Percentiles rank a stretch among this genome's conserved stretches.
These are phyloP conservation scores for Hyphantria cunea DNA, from an alignment of 1,140 invertebrate genomes.

Conservation along the genomic window DNA sequence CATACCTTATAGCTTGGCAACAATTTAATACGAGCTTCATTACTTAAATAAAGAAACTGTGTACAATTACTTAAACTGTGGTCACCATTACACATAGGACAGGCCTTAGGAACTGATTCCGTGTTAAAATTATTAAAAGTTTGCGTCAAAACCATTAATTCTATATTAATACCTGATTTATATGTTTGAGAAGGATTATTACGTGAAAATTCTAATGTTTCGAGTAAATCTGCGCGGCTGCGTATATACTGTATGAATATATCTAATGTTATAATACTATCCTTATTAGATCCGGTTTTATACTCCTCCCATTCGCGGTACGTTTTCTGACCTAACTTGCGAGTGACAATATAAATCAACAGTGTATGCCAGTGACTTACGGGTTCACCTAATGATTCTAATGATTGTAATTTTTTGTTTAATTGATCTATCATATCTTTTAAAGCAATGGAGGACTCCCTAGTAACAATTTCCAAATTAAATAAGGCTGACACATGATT, in stretches of 20 bases:
- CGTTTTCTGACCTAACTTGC: constrained; percentile 36
- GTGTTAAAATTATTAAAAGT: constrained; percentile 12
- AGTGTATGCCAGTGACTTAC: constrained; percentile 7
- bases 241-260: constrained; percentile 26
- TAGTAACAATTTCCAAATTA: background rate
- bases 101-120: constrained; percentile 10
- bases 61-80: constrained; percentile 32
- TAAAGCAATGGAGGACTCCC: constrained; percentile 4
- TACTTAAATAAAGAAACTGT: constrained; percentile 33
- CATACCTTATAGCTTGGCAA: constrained; percentile 37
- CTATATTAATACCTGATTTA: constrained; percentile 13
- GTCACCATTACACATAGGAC: constrained; percentile 36
- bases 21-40: constrained; percentile 22
- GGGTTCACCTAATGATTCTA: constrained; percentile 13
- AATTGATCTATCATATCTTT: background rate
- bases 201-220: constrained; percentile 32
- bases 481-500: constrained; percentile 3
- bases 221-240: constrained; percentile 30
- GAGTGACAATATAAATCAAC: constrained; percentile 9
- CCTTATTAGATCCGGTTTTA: constrained; percentile 21
- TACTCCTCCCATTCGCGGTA: constrained; percentile 37
- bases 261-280: constrained; percentile 17
- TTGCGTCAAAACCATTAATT: background rate
- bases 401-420: constrained; percentile 6
- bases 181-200: constrained; percentile 10